A percentile compares a stretch with the other conserved stretches of the same genome.
These are phyloP conservation scores for Daphoenositta chrysoptera DNA, from an alignment of 2,113 vertebrate genomes.

Conservation along the genomic window DNA sequence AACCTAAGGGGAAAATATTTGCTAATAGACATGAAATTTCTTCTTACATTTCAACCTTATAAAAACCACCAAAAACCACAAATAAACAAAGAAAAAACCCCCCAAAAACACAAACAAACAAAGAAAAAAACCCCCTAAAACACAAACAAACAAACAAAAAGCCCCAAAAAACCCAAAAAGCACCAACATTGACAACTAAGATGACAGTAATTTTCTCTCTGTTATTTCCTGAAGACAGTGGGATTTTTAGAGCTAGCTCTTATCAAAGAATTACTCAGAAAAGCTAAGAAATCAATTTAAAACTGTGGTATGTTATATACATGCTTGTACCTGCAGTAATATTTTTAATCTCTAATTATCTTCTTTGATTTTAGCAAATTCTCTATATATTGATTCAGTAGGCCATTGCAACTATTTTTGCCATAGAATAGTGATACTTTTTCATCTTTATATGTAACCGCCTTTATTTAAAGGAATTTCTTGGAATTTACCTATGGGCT, in stretches of 20 bases:
- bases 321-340: not conserved
- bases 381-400: not conserved
- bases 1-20: not conserved
- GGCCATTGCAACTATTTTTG: not conserved
- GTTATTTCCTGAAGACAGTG: not conserved
- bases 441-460: not conserved
- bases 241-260: not conserved
- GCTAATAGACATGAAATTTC: not conserved
- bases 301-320: not conserved
- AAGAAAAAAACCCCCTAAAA: rapidly evolving
- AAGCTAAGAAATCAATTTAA: not conserved
- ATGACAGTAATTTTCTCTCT: not conserved
- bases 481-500: not conserved
- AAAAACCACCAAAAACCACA: rapidly evolving
- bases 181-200: not conserved
- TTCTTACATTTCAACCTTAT: not conserved
- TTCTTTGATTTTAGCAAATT: not conserved
- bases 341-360: not conserved
- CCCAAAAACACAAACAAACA: not conserved
- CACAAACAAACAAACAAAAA: too few species aligned
- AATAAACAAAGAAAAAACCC: not conserved
- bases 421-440: not conserved
- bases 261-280: not conserved
- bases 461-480: not conserved
- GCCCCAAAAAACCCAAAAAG: rapidly evolving